Percentiles rank a stretch among this genome's conserved stretches.
Conservation (phyloP, 2,888 invertebrate genomes). For the Agrochola circellaris region DNA sequence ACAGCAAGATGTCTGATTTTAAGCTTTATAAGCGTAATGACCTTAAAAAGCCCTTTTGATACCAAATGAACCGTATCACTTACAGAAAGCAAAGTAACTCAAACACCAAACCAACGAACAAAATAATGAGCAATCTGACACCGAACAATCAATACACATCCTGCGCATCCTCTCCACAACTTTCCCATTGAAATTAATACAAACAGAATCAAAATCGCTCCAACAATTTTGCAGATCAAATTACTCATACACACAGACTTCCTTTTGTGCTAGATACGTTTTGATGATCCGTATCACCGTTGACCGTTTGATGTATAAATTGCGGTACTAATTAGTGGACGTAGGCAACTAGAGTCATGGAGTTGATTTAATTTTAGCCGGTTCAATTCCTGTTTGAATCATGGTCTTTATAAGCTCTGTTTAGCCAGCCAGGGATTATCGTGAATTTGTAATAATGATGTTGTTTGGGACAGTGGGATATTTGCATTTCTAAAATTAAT, state of each 20-base stretch:
- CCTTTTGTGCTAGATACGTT: conserved; percentile 65
- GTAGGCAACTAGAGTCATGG: conserved; percentile 58
- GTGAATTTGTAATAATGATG: conserved; percentile 38
- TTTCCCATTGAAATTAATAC: conserved; percentile 61
- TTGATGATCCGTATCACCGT: conserved; percentile 69
- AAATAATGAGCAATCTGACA: conserved; percentile 68
- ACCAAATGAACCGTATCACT: conserved; percentile 20
- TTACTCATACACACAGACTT: conserved; percentile 62
- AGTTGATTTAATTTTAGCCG: conserved; percentile 66
- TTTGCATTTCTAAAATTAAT: conserved; percentile 45
- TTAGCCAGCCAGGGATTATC: conserved; percentile 46
- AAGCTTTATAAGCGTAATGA: not conserved
- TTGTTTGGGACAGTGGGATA: conserved; percentile 15
- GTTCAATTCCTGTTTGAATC: conserved; percentile 64
- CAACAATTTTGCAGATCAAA: conserved; percentile 61
- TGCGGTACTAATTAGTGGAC: conserved; percentile 68
- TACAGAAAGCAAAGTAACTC: conserved; percentile 29
- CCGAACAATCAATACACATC: conserved; percentile 62
- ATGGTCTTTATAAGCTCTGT: conserved; percentile 55
- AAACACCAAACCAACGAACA: conserved; percentile 50
- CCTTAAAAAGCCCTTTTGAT: conserved; percentile 4
- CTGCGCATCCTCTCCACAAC: conserved; percentile 53
- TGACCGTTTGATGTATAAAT: conserved; percentile 68
- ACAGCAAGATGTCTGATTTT: not conserved
- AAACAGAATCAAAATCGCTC: conserved; percentile 60